A percentile compares a stretch with the other conserved stretches of the same genome.
Conservation (phyloP, 2,113 vertebrate species). For the Numida meleagris region DNA sequence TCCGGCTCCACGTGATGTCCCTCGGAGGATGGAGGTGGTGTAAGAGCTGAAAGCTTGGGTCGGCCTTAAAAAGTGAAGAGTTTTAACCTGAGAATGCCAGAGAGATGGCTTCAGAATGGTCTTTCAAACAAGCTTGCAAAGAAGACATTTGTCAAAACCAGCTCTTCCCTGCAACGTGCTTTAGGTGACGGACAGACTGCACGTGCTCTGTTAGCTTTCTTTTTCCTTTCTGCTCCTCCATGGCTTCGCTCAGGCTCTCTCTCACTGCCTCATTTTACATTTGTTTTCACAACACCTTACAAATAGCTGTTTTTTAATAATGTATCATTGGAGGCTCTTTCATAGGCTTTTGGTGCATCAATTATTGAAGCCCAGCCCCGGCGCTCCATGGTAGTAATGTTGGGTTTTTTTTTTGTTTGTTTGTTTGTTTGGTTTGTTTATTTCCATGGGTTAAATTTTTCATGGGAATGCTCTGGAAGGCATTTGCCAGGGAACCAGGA, state of each 20-base stretch:
- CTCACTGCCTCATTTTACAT: not conserved
- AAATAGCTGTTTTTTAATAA: constrained; percentile 66
- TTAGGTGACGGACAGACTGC: not conserved
- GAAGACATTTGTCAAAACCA: constrained; percentile 1
- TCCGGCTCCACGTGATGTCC: not conserved
- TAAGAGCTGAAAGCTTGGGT: not conserved
- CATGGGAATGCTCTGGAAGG: not conserved
- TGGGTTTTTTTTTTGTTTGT: not conserved
- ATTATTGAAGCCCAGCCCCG: constrained; percentile 60
- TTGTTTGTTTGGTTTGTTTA: constrained; percentile 14
- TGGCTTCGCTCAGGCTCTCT: not conserved
- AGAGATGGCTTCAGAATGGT: not conserved
- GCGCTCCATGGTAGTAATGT: constrained; percentile 42
- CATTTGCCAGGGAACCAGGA: not conserved
- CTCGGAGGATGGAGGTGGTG: not conserved
- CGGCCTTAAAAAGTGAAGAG: not conserved
- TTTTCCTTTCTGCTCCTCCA: not conserved
- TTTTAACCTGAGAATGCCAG: not conserved
- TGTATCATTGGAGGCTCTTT: constrained; percentile 40
- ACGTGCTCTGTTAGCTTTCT: not conserved
- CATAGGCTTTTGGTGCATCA: constrained; percentile 40
- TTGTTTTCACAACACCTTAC: constrained; percentile 59
- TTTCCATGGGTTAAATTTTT: constrained; percentile 5
- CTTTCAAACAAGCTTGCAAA: not conserved
- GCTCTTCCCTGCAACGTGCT: not conserved